phyloP scores from a whole-genome alignment of 2,797 vertebrate species.

The Dicrostonyx torquatus region DNA sequence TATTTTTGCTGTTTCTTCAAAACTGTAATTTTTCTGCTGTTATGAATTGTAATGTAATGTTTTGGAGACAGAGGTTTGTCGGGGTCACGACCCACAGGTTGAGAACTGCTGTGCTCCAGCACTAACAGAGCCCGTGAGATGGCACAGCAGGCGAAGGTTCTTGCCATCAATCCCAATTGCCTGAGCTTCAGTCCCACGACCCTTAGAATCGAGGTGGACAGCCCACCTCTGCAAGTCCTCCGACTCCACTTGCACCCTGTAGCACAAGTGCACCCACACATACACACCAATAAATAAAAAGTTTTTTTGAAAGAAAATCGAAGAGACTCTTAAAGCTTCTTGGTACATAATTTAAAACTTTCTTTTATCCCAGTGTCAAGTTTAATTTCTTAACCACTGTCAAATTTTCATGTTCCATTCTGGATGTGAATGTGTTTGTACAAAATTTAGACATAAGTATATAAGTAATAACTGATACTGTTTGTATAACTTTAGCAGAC shows the following conservation, averaged over 20 bases:
- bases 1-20: neutral
- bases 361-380: slow-evolving; percentile 27
- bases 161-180: too few species aligned
- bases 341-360: slow-evolving; percentile 22
- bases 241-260: neutral
- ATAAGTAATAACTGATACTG: neutral
- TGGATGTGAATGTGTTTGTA: neutral
- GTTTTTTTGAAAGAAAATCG: neutral
- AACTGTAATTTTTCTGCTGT: neutral
- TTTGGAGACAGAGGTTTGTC: neutral
- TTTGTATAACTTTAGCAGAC: neutral
- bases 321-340: neutral
- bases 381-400: neutral
- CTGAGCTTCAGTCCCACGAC: neutral
- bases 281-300: neutral
- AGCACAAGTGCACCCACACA: neutral
- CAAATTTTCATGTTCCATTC: slow-evolving; percentile 9
- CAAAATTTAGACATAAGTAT: neutral
- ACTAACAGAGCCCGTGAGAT: neutral
- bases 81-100: neutral
- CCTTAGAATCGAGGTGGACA: too few species aligned
- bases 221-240: neutral
- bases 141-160: neutral
- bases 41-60: neutral
- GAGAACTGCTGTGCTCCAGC: neutral